Percentiles rank a stretch among this genome's conserved stretches.
Evolutionary conservation across 2,797 vertebrate species (phyloP).

Genomic region (Sorex maritimensis): DNA sequence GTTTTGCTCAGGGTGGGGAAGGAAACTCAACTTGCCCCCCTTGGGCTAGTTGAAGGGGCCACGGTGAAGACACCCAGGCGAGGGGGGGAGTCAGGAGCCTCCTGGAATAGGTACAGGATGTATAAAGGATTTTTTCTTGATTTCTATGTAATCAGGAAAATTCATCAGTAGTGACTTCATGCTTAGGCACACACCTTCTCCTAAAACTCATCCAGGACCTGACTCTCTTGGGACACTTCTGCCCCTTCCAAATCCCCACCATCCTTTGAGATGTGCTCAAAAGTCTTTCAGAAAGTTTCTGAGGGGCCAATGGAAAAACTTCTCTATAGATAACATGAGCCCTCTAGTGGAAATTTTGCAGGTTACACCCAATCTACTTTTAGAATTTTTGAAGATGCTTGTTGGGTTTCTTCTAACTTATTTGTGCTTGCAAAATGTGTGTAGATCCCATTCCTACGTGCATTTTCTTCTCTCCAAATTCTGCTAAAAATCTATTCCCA

Average conservation of each 20-base stretch:
- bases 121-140: not conserved
- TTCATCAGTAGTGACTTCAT: not conserved
- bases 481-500: not conserved
- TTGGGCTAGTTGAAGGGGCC: no score
- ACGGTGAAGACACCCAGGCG: no score
- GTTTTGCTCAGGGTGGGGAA: no score
- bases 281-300: not conserved
- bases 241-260: fast-evolving
- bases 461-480: not conserved
- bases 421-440: not conserved
- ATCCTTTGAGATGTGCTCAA: not conserved
- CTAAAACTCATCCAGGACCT: not conserved
- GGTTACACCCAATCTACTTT: constrained; percentile 58
- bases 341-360: constrained; percentile 82
- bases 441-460: not conserved
- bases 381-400: not conserved
- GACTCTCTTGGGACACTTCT: not conserved
- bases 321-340: constrained; percentile 83
- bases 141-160: no score
- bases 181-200: not conserved
- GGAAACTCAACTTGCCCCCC: no score
- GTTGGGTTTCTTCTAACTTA: not conserved
- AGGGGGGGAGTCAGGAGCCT: no score
- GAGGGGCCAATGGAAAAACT: not conserved
- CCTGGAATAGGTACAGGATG: not conserved